Evolutionary conservation across 2,797 vertebrate species (phyloP), one percentile per base, ranked within the genome.

Genomic region (Enteromius argenteus): DNA sequence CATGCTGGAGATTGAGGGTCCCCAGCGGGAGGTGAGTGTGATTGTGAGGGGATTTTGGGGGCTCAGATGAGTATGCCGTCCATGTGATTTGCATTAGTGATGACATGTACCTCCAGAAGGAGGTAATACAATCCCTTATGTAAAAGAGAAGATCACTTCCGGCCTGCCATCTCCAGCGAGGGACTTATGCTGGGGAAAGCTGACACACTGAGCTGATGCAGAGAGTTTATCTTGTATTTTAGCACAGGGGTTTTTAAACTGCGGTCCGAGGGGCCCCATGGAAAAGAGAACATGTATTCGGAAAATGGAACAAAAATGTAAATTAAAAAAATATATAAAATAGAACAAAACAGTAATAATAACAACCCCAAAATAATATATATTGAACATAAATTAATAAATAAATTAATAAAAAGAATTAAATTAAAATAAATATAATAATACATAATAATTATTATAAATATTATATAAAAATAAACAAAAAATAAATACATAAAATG

Each of bases 11-110:
- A 82, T 37, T 14, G 46, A 73, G 68, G 35, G 23, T 68, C 71
- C 77, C 73, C 73, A 15, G 66, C 30, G 80, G 82, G 81, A 56
- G 62, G n/a, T 5, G 64, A 58, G 53, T 67, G 68, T 89, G 89
- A 90, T 90, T 89, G 86, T 89, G 84, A 86, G 89, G 86, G 85
- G 84, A 86, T 84, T 90, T 89, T 85, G 87, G 90, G 90, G 90
- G 89, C 83, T 87, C 49, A 89, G 90, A 91, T 73, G 88, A 84
- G 86, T 85, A 88, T 92, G 87, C 91, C 92, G 89, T 87, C 93
- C 95, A 96, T 96, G 95, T 96, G 96, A 97, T 95, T 90, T 91
- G 93, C 96, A 97, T 97, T 96, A 97, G 89, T 94, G 90, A 91
- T 95, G 95, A 96, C 94, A 93, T 95, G 93, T 93, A 95, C 92